Base-by-base conservation (phyloP, 2,113 vertebrate genomes). In the Reinhardtius hippoglossoides region DNA sequence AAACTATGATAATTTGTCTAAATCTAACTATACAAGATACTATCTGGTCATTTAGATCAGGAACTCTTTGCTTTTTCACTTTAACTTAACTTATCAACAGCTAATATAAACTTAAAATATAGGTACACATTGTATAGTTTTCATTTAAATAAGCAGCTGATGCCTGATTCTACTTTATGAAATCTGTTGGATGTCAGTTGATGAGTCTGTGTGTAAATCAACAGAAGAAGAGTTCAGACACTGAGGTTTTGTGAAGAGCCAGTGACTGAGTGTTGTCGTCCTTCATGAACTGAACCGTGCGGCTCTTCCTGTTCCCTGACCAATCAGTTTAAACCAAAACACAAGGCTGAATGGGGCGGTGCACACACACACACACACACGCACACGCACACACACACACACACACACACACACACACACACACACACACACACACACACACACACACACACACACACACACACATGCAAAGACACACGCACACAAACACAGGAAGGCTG, bases 271-370 rank as follows among this genome's bases (percentile, higher is more conserved):
- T 74, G 71, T 84, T 57, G 20, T 76, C 18, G 10, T 42, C 12
- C 42, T 81, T 10, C 50, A 46, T 40, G 72, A 20, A 20, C 3
- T 9, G 65, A 63, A 7, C 31, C 8, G 64, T 40, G 59, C 73
- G 8, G n/a, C 20, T 12, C 21, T 82, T 85, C 74, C 80, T 74
- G 78, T 46, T 20, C 20, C 7, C 23, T 42, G 90, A 87, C 93
- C 93, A 95, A 95, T 95, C 87, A 87, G 42, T 94, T 95, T 69
- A 81, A 94, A 95, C 57, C 60, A 89, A 93, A 94, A 94, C 90
- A 94, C 52, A 46, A 52, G 60, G 71, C 35, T 9, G 69, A n/a
- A 37, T 1, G 3, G 72, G 86, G 86, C 72, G 80, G 82, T 2
- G 73, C 35, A 9, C 21, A 23, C 37, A 35, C 13, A 42, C 13